These are phyloP conservation scores for Drymonia ruficornis DNA, from an alignment of 2,888 invertebrate species.

Conservation along the genomic window DNA sequence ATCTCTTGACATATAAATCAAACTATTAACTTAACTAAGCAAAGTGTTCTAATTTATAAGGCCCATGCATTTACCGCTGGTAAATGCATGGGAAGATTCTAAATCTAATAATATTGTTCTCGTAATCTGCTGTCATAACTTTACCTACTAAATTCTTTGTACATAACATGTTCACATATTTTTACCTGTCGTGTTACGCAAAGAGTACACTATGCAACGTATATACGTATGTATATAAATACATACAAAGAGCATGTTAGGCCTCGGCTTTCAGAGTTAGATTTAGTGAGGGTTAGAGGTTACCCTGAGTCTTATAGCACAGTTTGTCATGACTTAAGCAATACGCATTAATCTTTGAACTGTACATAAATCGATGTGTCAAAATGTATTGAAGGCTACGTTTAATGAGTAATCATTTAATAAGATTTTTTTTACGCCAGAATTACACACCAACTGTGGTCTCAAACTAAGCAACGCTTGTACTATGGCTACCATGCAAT, in stretches of 20 bases:
- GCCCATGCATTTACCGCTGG: too few species aligned
- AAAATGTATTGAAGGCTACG: background rate
- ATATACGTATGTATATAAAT: background rate
- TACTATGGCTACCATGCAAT: too few species aligned
- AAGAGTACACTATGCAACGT: background rate
- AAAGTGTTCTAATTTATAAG: too few species aligned
- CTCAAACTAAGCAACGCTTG: too few species aligned
- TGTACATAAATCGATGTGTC: slow-evolving; percentile 4
- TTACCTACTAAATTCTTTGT: too few species aligned
- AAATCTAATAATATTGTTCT: too few species aligned
- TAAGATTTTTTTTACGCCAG: background rate
- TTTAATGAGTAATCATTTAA: background rate
- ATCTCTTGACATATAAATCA: too few species aligned
- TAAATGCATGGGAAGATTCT: too few species aligned
- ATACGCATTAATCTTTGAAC: slow-evolving; percentile 5
- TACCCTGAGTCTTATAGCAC: background rate
- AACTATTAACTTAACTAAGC: too few species aligned
- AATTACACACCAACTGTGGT: too few species aligned
- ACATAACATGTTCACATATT: background rate
- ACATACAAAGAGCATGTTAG: background rate
- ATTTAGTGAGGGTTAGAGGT: background rate
- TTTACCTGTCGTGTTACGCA: slow-evolving; percentile 3
- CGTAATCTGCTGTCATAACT: too few species aligned
- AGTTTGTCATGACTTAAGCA: slow-evolving; percentile 1
- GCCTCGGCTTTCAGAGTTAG: background rate